Evolutionary conservation across 2,113 vertebrate species (phyloP), one percentile per base, ranked within the genome.

Genomic region (Cebus imitator): DNA sequence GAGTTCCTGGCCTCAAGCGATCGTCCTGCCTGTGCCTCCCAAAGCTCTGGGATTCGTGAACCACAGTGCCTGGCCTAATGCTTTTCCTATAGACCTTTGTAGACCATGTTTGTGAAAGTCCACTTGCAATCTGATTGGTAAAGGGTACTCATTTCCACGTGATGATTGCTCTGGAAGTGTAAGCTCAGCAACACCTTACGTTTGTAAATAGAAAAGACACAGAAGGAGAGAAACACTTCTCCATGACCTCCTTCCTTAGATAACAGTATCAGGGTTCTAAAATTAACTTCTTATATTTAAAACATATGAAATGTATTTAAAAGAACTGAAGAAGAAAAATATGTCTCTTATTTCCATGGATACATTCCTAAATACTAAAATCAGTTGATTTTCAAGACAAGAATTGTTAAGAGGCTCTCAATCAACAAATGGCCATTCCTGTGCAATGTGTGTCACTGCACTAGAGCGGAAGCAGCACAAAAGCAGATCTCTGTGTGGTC

Each of bases 151-250:
- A 91, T 82, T 96, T 87, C 81, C 72, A 57, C 75, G 58, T 68
- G 83, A 57, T 70, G 25, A 93, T 83, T 58, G 64, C 52, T 82
- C 23, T 58, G 43, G 50, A 64, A 95, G 87, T 35, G 23, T 13
- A 93, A 75, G 35, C 80, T 78, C n/a, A 68, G 35, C 6, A 61
- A 76, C 35, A 89, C 1, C 23, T 13, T 40, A 21, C 9, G 37
- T 88, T 91, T 78, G 40, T 93, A 93, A 88, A 88, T 79, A 45
- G 76, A 84, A 96, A 96, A 57, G 43, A 25, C 27, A 78, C 45
- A 61, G 76, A 86, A 70, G 21, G 23, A 81, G 30, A 82, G 7
- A 87, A 66, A 84, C 4, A n/a, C 1, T 35, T 96, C 50, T 7
- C 10, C 20, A 85, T 30, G 35, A 45, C 3, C 30, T 52, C 45